These are phyloP conservation scores for Phortica okadai DNA, from an alignment of 2,888 invertebrate species.

Conservation along the genomic window DNA sequence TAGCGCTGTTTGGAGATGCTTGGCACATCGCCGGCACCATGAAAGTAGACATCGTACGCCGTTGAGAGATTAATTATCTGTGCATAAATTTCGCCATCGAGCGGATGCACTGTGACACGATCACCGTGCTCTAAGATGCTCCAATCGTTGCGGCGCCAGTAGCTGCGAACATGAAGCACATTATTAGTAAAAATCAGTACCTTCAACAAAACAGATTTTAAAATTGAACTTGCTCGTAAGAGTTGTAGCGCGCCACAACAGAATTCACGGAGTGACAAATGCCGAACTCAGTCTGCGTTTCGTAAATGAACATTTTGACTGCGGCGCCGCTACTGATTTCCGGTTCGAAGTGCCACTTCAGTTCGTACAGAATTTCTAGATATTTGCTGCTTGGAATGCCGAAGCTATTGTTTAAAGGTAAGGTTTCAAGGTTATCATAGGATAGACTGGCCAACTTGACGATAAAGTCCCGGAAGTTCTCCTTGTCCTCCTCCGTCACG, in stretches of 20 bases:
- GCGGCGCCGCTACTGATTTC: conserved; percentile 79
- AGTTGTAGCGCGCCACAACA: conserved; percentile 78
- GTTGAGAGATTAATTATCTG: conserved; percentile 84
- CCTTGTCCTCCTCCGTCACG: conserved; percentile 77
- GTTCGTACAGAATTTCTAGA: conserved; percentile 77
- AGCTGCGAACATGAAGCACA: conserved; percentile 73
- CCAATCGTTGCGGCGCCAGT: conserved; percentile 80
- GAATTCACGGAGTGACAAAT: conserved; percentile 84
- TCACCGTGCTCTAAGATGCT: conserved; percentile 75
- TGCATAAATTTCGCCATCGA: conserved; percentile 86
- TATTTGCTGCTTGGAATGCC: conserved; percentile 79
- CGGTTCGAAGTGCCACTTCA: conserved; percentile 78
- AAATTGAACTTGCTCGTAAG: conserved; percentile 65
- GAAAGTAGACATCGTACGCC: conserved; percentile 82
- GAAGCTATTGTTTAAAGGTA: conserved; percentile 78
- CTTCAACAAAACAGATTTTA: background rate
- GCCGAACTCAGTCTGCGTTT: conserved; percentile 83
- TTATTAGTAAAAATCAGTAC: background rate
- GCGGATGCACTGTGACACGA: conserved; percentile 80
- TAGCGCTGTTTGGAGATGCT: conserved; percentile 81
- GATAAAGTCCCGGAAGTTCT: conserved; percentile 79
- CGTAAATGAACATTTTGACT: conserved; percentile 78
- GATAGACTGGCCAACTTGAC: conserved; percentile 79
- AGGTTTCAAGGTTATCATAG: conserved; percentile 79
- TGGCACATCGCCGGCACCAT: conserved; percentile 83